Evolutionary conservation across 2,888 invertebrate species (phyloP).

Genomic region (Drosophila acutilabella): DNA sequence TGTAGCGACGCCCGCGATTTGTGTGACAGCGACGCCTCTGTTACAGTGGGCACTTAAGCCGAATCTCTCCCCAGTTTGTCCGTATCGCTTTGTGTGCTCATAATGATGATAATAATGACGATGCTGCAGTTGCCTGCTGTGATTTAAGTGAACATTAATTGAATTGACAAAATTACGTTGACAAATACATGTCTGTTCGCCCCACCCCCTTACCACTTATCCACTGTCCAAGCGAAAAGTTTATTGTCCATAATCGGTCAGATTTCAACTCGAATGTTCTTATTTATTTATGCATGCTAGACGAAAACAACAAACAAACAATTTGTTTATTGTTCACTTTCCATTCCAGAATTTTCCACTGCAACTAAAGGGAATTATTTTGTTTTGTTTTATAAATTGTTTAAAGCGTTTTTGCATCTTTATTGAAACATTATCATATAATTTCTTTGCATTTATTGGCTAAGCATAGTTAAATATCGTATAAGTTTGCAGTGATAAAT

Average conservation of each 20-base stretch:
- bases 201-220: neutral
- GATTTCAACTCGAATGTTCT: slow-evolving; percentile 57
- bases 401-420: slow-evolving; percentile 62
- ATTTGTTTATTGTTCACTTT: slow-evolving; percentile 15
- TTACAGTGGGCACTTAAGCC: slow-evolving; percentile 43
- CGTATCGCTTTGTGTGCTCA: slow-evolving; percentile 36
- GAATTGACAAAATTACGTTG: slow-evolving; percentile 80
- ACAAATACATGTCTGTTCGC: slow-evolving; percentile 62
- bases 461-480: slow-evolving; percentile 47
- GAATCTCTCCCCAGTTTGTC: slow-evolving; percentile 19
- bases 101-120: slow-evolving; percentile 19
- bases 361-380: slow-evolving; percentile 25
- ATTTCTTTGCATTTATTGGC: slow-evolving; percentile 26
- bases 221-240: slow-evolving; percentile 10
- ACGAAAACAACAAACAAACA: slow-evolving; percentile 31
- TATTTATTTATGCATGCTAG: slow-evolving; percentile 59
- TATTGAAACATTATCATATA: slow-evolving; percentile 57
- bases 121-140: slow-evolving; percentile 39
- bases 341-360: slow-evolving; percentile 61
- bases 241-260: slow-evolving; percentile 47
- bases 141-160: slow-evolving; percentile 79
- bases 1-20: neutral
- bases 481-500: slow-evolving; percentile 19
- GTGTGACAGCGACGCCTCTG: slow-evolving; percentile 14
- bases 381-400: slow-evolving; percentile 21